A percentile compares a stretch with the other conserved stretches of the same genome.
Conservation (phyloP, 2,113 vertebrate genomes). For the Tachysurus fulvidraco region DNA sequence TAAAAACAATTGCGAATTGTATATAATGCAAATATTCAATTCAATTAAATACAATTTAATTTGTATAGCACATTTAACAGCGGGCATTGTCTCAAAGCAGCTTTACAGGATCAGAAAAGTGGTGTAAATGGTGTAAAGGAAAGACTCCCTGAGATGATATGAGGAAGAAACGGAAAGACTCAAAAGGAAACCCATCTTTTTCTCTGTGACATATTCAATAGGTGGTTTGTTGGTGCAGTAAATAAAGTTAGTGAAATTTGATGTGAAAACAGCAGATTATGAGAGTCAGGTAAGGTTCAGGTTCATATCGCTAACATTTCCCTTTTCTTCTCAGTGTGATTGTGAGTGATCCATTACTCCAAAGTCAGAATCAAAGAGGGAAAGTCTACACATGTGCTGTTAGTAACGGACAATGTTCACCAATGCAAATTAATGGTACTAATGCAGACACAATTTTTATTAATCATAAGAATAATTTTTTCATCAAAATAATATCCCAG, state of each 20-base stretch:
- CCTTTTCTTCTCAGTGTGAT: conserved; percentile 61
- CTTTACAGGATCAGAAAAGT: too few species aligned
- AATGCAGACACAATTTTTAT: neutral
- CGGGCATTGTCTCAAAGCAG: too few species aligned
- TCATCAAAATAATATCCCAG: neutral
- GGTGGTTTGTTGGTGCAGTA: neutral
- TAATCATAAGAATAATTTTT: neutral
- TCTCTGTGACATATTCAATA: neutral
- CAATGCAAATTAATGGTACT: conserved; percentile 23
- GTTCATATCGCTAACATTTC: neutral
- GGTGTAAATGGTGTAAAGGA: too few species aligned
- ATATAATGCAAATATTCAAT: neutral
- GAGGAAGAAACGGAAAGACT: too few species aligned
- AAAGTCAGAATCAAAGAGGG: conserved; percentile 48
- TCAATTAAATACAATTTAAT: too few species aligned
- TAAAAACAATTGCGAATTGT: neutral
- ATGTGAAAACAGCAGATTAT: neutral
- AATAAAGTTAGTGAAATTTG: neutral
- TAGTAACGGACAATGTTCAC: conserved; percentile 1
- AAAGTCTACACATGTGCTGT: conserved; percentile 56
- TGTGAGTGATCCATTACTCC: conserved; percentile 67
- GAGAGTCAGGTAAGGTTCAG: neutral
- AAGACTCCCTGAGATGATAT: too few species aligned
- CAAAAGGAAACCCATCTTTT: too few species aligned
- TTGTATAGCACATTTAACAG: too few species aligned